Base-by-base conservation (phyloP, 2,113 vertebrate species). In the Peromyscus californicus region DNA sequence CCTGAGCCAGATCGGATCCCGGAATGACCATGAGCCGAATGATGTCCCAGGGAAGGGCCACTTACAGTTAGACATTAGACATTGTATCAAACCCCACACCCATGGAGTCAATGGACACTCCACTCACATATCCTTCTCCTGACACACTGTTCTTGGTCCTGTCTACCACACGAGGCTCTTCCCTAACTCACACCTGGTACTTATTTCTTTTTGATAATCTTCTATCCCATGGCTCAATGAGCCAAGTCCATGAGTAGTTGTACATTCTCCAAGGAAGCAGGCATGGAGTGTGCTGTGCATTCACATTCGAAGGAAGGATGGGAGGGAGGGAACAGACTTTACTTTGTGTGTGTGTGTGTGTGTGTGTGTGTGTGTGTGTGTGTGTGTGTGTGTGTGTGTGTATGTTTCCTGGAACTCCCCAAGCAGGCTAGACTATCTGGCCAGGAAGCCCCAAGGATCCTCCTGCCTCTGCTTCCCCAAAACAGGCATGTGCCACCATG, bases 91-190 rank as follows among this genome's bases (percentile, higher is more conserved):
- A 36, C 1, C 36, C 31, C 39, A 29, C 5, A 3, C 17, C 39
- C 11, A 4, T 0, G 2, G 45, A 63, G 16, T 3, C 11, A 69
- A 22, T 0, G 6, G 33, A 19, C 1, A 17, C 12, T 11, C 26
- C 4, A 19, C 42, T 17, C 8, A 3, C 0, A 39, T 3, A 5
- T 0, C 1, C 72, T 33, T 21, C 57, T 24, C 15, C 15, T 1
- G 12, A 16, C 7, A 45, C 33, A 15, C 7, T 13, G 51, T 78
- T 11, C 45, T 89, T 22, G 16, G 74, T 3, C 24, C 31, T 65
- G 26, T 19, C 33, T 36, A 19, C 31, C 12, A 29, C 0, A 2
- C 0, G 6, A 16, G 24, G 2, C 1, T 15, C 22, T 1, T 48
- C 45, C 22, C 15, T 6, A 15, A 15, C 29, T 29, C 17, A 24